These are phyloP conservation scores for Lasioglossum lativentre DNA, from an alignment of 2,888 invertebrate species.

Conservation along the genomic window DNA sequence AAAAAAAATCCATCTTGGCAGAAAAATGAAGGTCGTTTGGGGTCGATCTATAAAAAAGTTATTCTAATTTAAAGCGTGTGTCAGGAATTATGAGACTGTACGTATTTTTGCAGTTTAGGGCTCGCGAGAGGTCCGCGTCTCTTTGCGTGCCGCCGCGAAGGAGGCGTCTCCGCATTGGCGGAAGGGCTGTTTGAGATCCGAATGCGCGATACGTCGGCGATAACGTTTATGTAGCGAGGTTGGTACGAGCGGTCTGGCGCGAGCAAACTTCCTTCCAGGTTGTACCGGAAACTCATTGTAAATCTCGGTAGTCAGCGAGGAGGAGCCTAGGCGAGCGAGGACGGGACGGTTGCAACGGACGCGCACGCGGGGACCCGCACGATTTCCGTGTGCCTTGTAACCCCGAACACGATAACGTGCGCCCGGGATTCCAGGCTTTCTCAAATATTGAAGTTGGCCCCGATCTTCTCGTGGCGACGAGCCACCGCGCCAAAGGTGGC, in stretches of 20 bases:
- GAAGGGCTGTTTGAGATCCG: constrained; percentile 74
- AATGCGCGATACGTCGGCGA: constrained; percentile 74
- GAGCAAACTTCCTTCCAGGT: constrained; percentile 82
- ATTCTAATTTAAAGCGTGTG: no score
- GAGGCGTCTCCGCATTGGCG: constrained; percentile 72
- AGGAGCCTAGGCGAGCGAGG: constrained; percentile 46
- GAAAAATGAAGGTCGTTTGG: no score
- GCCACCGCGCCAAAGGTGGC: constrained; percentile 50
- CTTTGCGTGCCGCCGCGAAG: constrained; percentile 59
- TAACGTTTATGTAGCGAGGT: constrained; percentile 74
- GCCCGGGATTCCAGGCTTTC: constrained; percentile 66
- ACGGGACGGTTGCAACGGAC: constrained; percentile 43
- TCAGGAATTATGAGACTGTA: no score
- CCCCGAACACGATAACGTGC: constrained; percentile 64
- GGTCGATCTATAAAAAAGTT: no score
- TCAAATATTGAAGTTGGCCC: constrained; percentile 79
- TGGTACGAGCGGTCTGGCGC: constrained; percentile 73
- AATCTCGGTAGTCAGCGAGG: constrained; percentile 79
- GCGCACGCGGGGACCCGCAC: constrained; percentile 48
- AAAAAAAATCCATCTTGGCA: no score
- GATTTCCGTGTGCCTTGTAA: constrained; percentile 63
- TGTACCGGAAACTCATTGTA: constrained; percentile 83
- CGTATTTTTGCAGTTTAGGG: constrained; percentile 11
- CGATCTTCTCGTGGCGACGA: constrained; percentile 70
- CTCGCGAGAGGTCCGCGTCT: constrained; percentile 50